Base-by-base conservation (phyloP, 2,888 invertebrate genomes). In the Caenorhabditis panamensis region DNA sequence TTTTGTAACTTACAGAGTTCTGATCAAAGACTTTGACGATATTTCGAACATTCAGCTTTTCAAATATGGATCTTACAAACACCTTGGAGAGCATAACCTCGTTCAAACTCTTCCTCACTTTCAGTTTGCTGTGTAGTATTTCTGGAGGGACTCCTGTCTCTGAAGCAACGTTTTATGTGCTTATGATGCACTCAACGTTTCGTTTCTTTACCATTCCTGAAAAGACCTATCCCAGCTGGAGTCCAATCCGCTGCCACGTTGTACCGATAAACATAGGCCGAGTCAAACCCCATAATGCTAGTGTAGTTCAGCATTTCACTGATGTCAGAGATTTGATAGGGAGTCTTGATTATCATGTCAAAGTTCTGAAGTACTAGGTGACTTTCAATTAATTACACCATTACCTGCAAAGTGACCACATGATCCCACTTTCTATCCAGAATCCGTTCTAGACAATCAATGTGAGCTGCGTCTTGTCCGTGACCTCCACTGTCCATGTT, bases 81-180 rank as follows among this genome's bases (percentile, higher is more conserved):
- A 69, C 36, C 58, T 61, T 80, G n/a, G 80, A 80, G 0, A 80
- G 16, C 2, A 80, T 71, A 31, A 80, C 80, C 69, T 75, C 75
- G 51, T 80, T 76, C 41, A 69, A 51, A 36, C 69, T 68, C 28
- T 80, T 80, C 20, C 80, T 11, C 4, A 80, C 67, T n/a, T 8
- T 22, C 31, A 80, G 1, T 11, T 58, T 58, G 31, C 20, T 64
- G 31, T 75, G 63, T 2, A 80, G 67, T n/a, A 80, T 80, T 22
- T 61, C 31, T 8, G 47, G 24, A 1, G 75, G 61, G 0, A 80
- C 80, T 31, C 71, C 71, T n/a, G 63, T 62, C 71, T 75, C 79
- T 75, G 37, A 51, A 59, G n/a, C 20, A 53, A 1, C 20, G 8
- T 26, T 51, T 22, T 36, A 26, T 58, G 16, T 24, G 1, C 36